These are phyloP conservation scores for Lithophane socia DNA, from an alignment of 2,888 invertebrate genomes.

Conservation along the genomic window DNA sequence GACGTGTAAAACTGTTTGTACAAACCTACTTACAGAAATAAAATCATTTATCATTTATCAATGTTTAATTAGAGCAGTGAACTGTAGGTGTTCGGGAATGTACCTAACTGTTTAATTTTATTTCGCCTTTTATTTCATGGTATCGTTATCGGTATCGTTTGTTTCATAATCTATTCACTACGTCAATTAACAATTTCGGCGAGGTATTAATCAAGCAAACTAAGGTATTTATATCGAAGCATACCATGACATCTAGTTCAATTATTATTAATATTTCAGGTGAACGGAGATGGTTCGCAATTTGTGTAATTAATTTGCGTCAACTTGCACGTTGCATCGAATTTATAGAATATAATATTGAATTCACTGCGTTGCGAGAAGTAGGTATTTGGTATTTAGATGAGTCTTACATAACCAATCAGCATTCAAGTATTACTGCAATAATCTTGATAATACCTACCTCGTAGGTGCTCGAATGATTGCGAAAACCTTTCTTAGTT, in stretches of 20 bases:
- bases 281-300: background rate
- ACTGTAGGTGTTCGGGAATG: background rate
- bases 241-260: background rate
- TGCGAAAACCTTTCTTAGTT: background rate
- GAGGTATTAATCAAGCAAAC: background rate
- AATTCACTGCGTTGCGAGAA: background rate
- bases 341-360: background rate
- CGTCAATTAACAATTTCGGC: too few relatives aligned
- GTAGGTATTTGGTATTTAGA: background rate
- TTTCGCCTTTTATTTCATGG: background rate
- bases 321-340: too few relatives aligned
- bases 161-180: background rate
- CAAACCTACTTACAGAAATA: too few relatives aligned
- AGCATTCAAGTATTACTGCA: background rate
- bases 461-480: background rate
- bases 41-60: too few relatives aligned
- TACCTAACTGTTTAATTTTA: background rate
- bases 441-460: background rate
- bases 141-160: background rate
- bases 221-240: background rate
- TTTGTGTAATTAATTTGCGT: too few relatives aligned
- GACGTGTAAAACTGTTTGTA: too few relatives aligned
- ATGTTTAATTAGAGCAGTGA: constrained; percentile 10
- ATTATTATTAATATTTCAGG: background rate
- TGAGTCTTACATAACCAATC: too few relatives aligned